Evolutionary conservation across 2,797 vertebrate species (phyloP), one percentile per base, ranked within the genome.

Genomic region (Myiothlypis chrysogaster): DNA sequence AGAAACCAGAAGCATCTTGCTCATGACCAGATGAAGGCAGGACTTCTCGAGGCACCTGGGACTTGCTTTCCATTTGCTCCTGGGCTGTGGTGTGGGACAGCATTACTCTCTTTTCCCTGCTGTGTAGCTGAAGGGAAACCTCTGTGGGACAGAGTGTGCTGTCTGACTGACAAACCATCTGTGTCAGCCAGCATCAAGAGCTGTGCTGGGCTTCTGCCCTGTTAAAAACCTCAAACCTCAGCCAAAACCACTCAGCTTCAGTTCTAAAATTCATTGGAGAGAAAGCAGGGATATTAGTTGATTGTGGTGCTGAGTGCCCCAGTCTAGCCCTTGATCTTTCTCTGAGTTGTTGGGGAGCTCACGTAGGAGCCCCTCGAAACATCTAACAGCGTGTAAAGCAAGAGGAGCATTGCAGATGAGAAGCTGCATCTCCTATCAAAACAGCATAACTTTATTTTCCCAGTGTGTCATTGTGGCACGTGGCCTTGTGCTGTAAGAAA

Each of bases 401-500:
- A 70, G 68, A 37, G 57, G 35, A 87, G 23, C 32, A 79, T 82
- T 34, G 34, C 64, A 46, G 66, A 27, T 56, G 39, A 77, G 52
- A 70, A n/a, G 17, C 32, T 87, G 37, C 25, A 39, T 83, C 19
- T 81, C 2, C 0, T 60, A 14, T 4, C 15, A 39, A 43, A 89
- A 25, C 28, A 80, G 39, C 2, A 0, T 46, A 73, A 50, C 27
- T 30, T 72, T 59, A 78, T 84, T 21, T 57, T 85, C 30, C 20
- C 16, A 1, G 5, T 52, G 3, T 47, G n/a, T 83, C n/a, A 3
- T 5, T 66, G 66, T 1, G 6, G 28, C 63, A 27, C 0, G 0
- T 41, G 47, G n/a, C 37, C 32, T 35, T 49, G 41, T 53, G 56
- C 59, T 80, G 4, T 43, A 22, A 35, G 59, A 65, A 93, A 73